Evolutionary conservation across 2,113 vertebrate genomes (phyloP).

Genomic region (Oreochromis tanganicae): DNA sequence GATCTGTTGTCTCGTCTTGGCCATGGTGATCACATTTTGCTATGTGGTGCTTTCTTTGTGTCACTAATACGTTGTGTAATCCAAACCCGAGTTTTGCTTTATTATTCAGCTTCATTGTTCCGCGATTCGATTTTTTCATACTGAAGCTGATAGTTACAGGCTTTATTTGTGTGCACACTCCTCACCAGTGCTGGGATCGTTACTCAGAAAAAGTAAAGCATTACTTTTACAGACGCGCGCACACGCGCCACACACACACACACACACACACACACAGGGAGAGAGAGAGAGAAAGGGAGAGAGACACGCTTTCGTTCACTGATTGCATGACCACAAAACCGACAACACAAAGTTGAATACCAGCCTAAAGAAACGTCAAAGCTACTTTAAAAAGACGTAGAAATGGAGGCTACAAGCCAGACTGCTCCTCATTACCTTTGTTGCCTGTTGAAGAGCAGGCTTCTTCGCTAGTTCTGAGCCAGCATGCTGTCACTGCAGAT

Average conservation of each 20-base stretch:
- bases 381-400: background rate
- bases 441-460: background rate
- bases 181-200: background rate
- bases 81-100: background rate
- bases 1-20: background rate
- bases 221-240: background rate
- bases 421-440: background rate
- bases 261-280: background rate
- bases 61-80: background rate
- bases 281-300: background rate
- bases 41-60: background rate
- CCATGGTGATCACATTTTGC: background rate
- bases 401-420: background rate
- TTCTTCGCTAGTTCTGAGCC: background rate
- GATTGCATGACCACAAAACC: background rate
- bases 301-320: background rate
- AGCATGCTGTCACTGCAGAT: background rate
- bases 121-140: background rate
- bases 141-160: background rate
- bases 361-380: background rate
- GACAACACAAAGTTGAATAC: background rate
- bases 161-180: background rate
- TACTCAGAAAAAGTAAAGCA: background rate
- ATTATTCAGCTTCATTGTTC: background rate
- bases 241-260: no score